Evolutionary conservation across 2,113 vertebrate species (phyloP).

Genomic region (Leiothrix lutea): DNA sequence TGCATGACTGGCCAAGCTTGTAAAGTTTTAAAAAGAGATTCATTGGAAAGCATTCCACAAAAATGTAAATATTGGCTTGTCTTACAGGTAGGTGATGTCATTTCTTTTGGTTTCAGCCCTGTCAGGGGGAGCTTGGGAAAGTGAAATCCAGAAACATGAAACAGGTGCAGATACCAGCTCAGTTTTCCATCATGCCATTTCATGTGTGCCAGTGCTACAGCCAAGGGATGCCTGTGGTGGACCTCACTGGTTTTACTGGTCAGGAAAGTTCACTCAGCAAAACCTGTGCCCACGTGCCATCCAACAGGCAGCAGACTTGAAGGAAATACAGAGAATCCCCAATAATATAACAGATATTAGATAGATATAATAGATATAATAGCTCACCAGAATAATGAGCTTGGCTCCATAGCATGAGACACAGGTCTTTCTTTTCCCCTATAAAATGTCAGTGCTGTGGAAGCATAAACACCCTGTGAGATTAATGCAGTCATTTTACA

Average conservation of each 20-base stretch:
- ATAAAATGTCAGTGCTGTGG: neutral
- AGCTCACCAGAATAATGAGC: neutral
- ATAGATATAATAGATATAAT: no score
- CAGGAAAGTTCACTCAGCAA: neutral
- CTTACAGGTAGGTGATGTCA: neutral
- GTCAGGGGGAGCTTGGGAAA: neutral
- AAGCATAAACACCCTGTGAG: neutral
- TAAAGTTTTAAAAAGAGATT: neutral
- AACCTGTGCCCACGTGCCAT: fast-evolving
- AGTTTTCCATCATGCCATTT: neutral
- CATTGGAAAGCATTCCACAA: neutral
- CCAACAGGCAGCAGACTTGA: neutral
- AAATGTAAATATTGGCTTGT: neutral
- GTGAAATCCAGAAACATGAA: neutral
- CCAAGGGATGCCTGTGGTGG: neutral
- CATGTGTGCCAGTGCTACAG: neutral
- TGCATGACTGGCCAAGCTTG: neutral
- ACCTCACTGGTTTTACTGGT: neutral
- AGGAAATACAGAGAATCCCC: neutral
- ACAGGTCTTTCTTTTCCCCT: neutral
- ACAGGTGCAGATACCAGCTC: neutral
- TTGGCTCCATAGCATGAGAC: neutral
- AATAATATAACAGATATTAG: no score
- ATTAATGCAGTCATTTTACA: neutral
- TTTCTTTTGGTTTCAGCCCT: neutral